Evolutionary conservation across 2,888 invertebrate species (phyloP), one percentile per base, ranked within the genome.

Genomic region (Ophraella communa): DNA sequence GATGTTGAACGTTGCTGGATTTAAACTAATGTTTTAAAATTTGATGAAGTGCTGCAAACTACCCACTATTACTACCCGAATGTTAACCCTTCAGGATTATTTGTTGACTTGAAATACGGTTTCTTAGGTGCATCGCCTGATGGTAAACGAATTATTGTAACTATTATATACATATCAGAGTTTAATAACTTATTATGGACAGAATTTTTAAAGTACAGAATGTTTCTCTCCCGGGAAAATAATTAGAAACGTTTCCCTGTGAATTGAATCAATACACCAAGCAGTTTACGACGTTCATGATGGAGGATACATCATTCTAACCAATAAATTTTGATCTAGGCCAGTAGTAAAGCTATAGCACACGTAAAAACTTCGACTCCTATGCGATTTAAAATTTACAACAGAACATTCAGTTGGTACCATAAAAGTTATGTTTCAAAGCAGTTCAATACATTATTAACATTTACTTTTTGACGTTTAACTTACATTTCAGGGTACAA

Each of bases 371-470:
- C 52, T 18, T 20, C 42, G 27, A 54, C 27, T 52, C 44, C 51
- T 51, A 60, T 21, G 47, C 33, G 27, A 27, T 17, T 27, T 49
- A 49, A 24, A 49, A n/a, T 49, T 51, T 27, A 27, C 49, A n/a
- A 51, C 49, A 51, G 17, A 27, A 39, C 52, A 59, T 59, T 39
- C 27, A 49, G 21, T 61, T 11, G 21, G 14, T 21, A 21, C 27
- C 35, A 47, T 33, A 20, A 35, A 55, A 20, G 27, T 11, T 42
- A 64, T 49, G 49, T 63, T 47, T 44, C 56, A 14, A 62, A 57
- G 57, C 57, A 62, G 44, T 57, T 49, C 21, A 24, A 45, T 49
- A 39, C 44, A 30, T 18, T 62, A 51, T 44, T 14, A 56, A 59
- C 35, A 54, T 59, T 59, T 51, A 64, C 53, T 55, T 55, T 24